Evolutionary conservation across 2,797 vertebrate genomes (phyloP), one percentile per base, ranked within the genome.

Genomic region (Eulemur mongoz): DNA sequence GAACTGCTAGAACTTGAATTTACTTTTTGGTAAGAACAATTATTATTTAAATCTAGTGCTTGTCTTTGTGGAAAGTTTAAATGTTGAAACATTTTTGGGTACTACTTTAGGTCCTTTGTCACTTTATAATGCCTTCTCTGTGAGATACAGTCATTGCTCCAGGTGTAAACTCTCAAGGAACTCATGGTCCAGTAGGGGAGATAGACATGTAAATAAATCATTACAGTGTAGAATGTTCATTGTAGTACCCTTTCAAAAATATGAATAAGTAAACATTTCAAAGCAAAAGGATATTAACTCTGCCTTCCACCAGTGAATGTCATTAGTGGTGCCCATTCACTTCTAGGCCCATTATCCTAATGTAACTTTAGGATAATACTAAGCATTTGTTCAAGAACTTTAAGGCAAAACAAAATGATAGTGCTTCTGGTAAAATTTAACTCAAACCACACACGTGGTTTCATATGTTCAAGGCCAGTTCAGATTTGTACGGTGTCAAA

Each of bases 191-290:
- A 40, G 4, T 72, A 81, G 78, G 69, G 50, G n/a, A 93, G 78
- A 85, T 38, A 75, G 59, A 93, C 63, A 25, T 89, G 32, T 79
- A 79, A 94, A 93, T 83, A 97, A 95, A 85, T 57, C 80, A 69
- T 92, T 75, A 54, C 38, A 9, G 7, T 63, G 35, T 67, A 48
- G 61, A 50, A 43, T 89, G 78, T 57, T 85, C 59, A 84, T 5
- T 88, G 30, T 78, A 57, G 76, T 57, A n/a, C 61, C 61, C 27
- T 89, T 95, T 94, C 54, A 94, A 90, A 95, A 83, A 93, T 73
- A 79, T 52, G 80, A 95, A 65, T 80, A 96, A 91, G 93, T 94
- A 95, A 92, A 93, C 40, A 78, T 88, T 92, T 92, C 73, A 76
- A 50, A 93, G 61, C 48, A 83, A 69, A 91, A 83, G 50, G 52